Evolutionary conservation across 2,888 invertebrate genomes (phyloP).

Genomic region (Nebria brevicollis): DNA sequence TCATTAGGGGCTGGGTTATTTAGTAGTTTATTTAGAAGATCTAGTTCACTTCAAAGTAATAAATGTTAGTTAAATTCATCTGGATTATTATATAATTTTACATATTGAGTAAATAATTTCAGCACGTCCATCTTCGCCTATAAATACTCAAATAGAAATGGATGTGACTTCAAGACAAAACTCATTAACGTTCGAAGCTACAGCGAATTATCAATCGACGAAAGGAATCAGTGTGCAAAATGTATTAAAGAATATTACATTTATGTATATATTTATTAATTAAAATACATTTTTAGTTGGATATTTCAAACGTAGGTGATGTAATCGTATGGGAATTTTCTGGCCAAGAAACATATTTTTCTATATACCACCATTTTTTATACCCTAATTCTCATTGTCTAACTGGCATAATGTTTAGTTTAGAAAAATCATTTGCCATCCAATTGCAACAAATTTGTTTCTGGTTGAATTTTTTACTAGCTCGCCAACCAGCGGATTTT

Average conservation of each 20-base stretch:
- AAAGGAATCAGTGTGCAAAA: conserved; percentile 73
- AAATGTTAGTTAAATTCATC: conserved; percentile 57
- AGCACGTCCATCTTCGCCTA: conserved; percentile 65
- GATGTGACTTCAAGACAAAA: conserved; percentile 70
- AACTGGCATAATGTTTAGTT: conserved; percentile 72
- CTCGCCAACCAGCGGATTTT: conserved; percentile 63
- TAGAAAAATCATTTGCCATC: conserved; percentile 73
- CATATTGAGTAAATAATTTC: conserved; percentile 48
- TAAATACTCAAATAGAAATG: conserved; percentile 68
- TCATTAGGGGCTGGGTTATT: conserved; percentile 75
- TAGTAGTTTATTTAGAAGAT: conserved; percentile 71
- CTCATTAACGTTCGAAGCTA: conserved; percentile 69
- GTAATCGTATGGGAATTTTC: conserved; percentile 80
- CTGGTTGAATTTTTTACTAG: conserved; percentile 80
- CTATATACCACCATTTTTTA: conserved; percentile 78
- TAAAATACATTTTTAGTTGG: conserved; percentile 59
- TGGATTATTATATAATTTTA: not conserved
- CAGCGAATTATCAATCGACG: conserved; percentile 68
- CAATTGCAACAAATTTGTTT: conserved; percentile 75
- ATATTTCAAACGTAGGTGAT: conserved; percentile 69
- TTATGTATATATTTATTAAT: not conserved
- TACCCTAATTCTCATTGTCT: conserved; percentile 63
- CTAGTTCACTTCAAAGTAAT: conserved; percentile 64
- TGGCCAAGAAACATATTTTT: conserved; percentile 77
- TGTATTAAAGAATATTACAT: conserved; percentile 54